These are phyloP conservation scores for Nothura maculosa DNA, from an alignment of 2,797 vertebrate species.

Conservation along the genomic window DNA sequence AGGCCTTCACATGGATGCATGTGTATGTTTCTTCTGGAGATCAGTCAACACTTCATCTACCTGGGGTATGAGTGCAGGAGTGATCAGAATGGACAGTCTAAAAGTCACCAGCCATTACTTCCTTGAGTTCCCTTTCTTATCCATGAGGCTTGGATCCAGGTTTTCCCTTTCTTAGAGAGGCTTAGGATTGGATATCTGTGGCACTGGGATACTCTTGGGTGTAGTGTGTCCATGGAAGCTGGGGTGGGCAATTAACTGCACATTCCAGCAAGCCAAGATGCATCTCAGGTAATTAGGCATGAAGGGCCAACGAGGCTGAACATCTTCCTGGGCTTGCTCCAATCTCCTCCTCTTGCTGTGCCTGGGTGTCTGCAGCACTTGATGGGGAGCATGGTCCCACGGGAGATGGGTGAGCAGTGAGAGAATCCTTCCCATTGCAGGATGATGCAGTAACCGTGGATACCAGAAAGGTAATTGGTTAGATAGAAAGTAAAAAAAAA, in stretches of 20 bases:
- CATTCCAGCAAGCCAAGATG: neutral
- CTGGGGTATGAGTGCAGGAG: rapidly evolving
- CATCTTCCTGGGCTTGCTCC: neutral
- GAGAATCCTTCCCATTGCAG: neutral
- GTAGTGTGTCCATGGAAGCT: neutral
- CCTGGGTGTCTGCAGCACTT: neutral
- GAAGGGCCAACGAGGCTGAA: neutral
- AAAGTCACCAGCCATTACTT: neutral
- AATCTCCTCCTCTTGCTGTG: neutral
- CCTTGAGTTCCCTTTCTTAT: neutral
- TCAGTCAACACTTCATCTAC: rapidly evolving
- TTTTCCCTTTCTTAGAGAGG: neutral
- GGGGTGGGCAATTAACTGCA: neutral
- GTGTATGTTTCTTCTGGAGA: neutral
- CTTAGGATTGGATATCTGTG: neutral
- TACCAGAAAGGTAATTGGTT: constrained; percentile 29
- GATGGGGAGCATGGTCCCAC: neutral
- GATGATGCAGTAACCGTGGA: constrained; percentile 31
- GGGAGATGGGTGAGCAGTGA: neutral
- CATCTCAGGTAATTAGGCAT: neutral
- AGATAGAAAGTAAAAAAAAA: neutral
- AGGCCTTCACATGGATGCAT: rapidly evolving
- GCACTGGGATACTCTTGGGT: neutral
- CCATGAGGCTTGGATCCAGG: neutral
- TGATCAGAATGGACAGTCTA: neutral